phyloP scores from a whole-genome alignment of 2,888 invertebrate species.

The Limenitis camilla region DNA sequence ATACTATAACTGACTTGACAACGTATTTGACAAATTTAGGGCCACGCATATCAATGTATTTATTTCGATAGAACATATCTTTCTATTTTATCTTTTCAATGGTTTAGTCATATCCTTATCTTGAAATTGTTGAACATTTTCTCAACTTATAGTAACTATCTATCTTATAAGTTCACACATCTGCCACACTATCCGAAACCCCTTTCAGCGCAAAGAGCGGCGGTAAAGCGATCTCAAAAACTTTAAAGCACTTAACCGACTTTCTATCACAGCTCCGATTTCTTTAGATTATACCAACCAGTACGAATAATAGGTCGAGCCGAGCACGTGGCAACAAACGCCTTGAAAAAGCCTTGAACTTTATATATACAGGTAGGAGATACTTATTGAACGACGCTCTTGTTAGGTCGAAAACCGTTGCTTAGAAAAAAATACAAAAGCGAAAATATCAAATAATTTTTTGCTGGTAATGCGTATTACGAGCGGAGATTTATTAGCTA shows the following conservation, averaged over 20 bases:
- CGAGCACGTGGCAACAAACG: slow-evolving; percentile 1
- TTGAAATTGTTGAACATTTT: not conserved
- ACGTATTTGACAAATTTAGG: no score
- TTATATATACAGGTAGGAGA: slow-evolving; percentile 1
- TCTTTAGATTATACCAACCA: slow-evolving; percentile 13
- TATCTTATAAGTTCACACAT: not conserved
- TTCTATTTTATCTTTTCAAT: not conserved
- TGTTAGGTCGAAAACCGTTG: not conserved
- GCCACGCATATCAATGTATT: no score
- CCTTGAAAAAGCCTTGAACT: slow-evolving; percentile 13
- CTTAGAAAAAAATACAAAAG: no score
- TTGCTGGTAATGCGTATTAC: no score
- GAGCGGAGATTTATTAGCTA: no score
- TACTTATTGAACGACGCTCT: not conserved
- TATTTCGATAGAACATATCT: no score
- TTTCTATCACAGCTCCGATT: slow-evolving; percentile 11
- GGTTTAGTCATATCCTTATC: not conserved
- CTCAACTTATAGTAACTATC: no score
- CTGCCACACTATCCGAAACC: not conserved
- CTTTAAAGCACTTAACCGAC: slow-evolving; percentile 21
- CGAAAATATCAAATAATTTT: no score
- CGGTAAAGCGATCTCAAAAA: slow-evolving; percentile 19
- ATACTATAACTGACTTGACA: no score
- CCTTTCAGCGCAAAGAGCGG: slow-evolving; percentile 5
- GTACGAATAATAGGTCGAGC: slow-evolving; percentile 2